Base-by-base conservation (phyloP, 1,140 invertebrate genomes). In the Drosophila kanapiae region DNA sequence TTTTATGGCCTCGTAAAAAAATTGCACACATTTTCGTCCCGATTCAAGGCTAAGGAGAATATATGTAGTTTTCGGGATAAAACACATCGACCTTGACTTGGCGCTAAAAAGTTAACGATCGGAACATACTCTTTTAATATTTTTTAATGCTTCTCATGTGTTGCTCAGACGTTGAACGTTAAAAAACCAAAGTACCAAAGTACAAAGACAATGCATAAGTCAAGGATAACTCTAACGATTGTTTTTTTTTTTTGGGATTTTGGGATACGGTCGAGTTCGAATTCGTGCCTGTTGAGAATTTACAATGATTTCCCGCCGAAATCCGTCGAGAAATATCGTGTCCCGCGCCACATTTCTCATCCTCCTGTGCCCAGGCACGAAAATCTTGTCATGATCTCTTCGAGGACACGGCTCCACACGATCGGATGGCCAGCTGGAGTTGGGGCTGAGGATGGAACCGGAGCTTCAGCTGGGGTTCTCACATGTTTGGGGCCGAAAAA, bases 311-410 rank as follows among this genome's bases (percentile, higher is more conserved):
- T 90, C 71, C 87, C 80, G 81, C 75, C 67, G 79, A 90, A 88
- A 76, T 75, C 63, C 76, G 69, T 59, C 65, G 49, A 71, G 77
- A 88, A 92, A 91, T 84, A 90, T 86, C 82, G 85, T 86, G 90
- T 78, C 72, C 70, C 78, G 56, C 70, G 78, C 69, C 80, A 82
- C 84, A 91, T 91, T 91, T 91, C 88, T 91, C 90, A 91, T 91
- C 82, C 72, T 78, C 83, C 70, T 54, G 13, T 69, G 75, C 67
- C 77, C 67, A 47, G 49, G 86, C 85, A 88, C 85, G 85, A 88
- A 88, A 88, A 84, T 82, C 78, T 92, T 92, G 91, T 92, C 91
- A 92, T 92, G 91, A 92, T 92, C 67, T 72, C 67, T 60, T 58
- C 77, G 82, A 85, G 82, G 82, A 85, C 82, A 81, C 81, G 69